phyloP scores from a whole-genome alignment of 2,797 vertebrate species.

The Benthosema pterotum region DNA sequence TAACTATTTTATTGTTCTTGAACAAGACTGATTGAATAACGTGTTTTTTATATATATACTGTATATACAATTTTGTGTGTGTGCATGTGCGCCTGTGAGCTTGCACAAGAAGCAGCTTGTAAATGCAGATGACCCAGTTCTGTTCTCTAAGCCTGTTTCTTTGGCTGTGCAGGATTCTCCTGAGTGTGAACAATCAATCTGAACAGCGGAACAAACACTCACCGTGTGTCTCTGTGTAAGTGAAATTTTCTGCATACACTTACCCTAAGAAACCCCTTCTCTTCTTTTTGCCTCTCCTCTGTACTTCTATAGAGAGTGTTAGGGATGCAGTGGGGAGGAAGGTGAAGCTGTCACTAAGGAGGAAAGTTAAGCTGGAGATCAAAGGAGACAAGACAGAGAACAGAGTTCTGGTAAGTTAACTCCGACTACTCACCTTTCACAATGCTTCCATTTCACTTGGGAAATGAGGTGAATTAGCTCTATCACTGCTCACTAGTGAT shows the following conservation, averaged over 20 bases:
- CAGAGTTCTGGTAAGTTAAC: constrained; percentile 89
- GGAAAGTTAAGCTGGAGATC: constrained; percentile 92
- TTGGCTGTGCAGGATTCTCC: constrained; percentile 26
- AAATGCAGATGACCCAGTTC: constrained; percentile 66
- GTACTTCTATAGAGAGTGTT: constrained; percentile 83
- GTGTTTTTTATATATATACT: too few relatives aligned
- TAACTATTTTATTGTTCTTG: too few relatives aligned
- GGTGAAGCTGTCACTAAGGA: constrained; percentile 91
- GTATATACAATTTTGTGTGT: not conserved
- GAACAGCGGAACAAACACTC: constrained; percentile 25
- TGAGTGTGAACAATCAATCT: constrained; percentile 53
- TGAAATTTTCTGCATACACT: not conserved
- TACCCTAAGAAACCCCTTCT: not conserved
- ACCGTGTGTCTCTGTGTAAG: constrained; percentile 3
- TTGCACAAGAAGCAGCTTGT: not conserved
- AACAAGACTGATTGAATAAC: too few relatives aligned
- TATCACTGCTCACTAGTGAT: not conserved
- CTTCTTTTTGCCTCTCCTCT: constrained; percentile 21
- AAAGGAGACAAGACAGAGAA: constrained; percentile 95
- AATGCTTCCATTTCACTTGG: constrained; percentile 30
- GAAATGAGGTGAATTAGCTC: not conserved
- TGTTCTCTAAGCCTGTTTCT: constrained; percentile 45
- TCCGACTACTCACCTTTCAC: constrained; percentile 18
- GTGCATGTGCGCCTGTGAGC: not conserved
- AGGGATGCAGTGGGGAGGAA: constrained; percentile 92